Evolutionary conservation across 2,113 vertebrate species (phyloP).

Genomic region (Apteryx mantelli): DNA sequence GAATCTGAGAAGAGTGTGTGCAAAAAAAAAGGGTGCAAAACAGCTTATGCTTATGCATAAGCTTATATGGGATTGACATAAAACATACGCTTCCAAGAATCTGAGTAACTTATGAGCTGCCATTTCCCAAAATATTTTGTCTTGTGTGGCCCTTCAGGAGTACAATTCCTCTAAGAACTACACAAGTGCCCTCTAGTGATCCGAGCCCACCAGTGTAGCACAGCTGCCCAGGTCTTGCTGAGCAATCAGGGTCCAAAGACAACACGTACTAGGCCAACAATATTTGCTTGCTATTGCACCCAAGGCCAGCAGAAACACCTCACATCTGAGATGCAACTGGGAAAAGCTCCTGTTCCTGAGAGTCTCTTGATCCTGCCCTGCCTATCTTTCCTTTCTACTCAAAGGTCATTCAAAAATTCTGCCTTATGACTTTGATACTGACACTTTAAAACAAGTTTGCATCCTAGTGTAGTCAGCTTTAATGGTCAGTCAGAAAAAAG

Average conservation of each 20-base stretch:
- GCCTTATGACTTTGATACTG: background rate
- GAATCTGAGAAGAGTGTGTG: background rate
- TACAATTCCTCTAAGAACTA: background rate
- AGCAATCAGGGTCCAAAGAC: background rate
- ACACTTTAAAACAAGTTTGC: background rate
- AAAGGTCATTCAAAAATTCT: background rate
- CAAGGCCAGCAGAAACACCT: background rate
- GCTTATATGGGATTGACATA: background rate
- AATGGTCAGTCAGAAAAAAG: background rate
- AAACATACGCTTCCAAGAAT: background rate
- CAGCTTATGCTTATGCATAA: accelerated
- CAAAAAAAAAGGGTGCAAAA: background rate
- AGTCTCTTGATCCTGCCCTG: background rate
- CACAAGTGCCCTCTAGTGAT: slow-evolving; percentile 62
- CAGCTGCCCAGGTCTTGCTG: background rate
- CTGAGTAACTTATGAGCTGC: background rate
- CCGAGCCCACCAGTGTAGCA: background rate
- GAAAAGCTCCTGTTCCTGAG: background rate
- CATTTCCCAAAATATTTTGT: background rate
- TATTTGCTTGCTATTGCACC: background rate
- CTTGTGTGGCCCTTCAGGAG: background rate
- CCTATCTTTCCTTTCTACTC: background rate
- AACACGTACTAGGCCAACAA: background rate
- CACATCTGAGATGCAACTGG: background rate
- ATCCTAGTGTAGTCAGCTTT: background rate